Base-by-base conservation (phyloP, 2,888 invertebrate species). In the Eupithecia abbreviata region DNA sequence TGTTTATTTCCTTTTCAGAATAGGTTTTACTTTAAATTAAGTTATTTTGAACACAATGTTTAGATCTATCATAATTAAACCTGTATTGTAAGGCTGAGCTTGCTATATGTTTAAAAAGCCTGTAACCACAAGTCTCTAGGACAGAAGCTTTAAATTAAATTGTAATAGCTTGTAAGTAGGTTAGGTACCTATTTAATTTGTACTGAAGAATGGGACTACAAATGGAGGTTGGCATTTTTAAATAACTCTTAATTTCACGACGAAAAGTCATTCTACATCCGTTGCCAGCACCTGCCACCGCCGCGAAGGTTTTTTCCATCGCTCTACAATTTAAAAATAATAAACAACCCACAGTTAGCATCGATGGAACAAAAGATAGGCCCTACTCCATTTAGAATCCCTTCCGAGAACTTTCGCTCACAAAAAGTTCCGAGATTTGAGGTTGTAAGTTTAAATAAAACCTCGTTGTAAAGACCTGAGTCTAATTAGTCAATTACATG, bases 201-300 rank as follows among this genome's bases (percentile, higher is more conserved):
- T 65, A 55, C 51, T 42, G 65, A 47, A 76, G 74, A 78, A 78
- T 72, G 78, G 49, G 41, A 72, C 71, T 81, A 85, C 82, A 83
- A 82, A 78, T 76, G 83, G 81, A 79, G 76, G 78, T 81, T 80
- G 79, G 71, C 82, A 84, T 86, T 84, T 85, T 85, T 82, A 85
- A 85, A 87, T 76, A 78, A 78, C 73, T 78, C 71, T 75, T 78
- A 78, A 78, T 78, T 78, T 76, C 78, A 15, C 69, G 58, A 69
- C 76, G 78, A 76, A 78, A 86, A 88, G 84, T 85, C 81, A 84
- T 84, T 86, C 85, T 75, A 86, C 92, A 91, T 91, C 92, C 91
- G 91, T 88, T 85, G 85, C 79, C 79, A 84, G 87, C 91, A 90
- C 91, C 90, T 91, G 90, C 88, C 86, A 83, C 83, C 86, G 84